Conservation (phyloP, 2,113 vertebrate genomes). For the Turnix velox region DNA sequence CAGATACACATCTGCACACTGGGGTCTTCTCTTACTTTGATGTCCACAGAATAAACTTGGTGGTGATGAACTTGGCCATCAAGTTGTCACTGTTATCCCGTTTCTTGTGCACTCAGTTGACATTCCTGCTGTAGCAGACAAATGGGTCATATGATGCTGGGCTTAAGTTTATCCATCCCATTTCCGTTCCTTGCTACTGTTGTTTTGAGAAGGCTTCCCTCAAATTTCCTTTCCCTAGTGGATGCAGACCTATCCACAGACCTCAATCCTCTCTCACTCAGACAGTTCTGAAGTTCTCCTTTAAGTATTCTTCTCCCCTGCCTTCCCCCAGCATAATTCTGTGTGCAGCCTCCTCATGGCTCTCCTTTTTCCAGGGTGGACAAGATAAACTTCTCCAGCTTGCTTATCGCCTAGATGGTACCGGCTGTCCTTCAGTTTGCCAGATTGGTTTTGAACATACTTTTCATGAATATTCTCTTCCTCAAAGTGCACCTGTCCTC, state of each 20-base stretch:
- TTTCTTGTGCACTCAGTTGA: neutral
- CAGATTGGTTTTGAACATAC: neutral
- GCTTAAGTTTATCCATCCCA: neutral
- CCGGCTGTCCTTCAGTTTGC: neutral
- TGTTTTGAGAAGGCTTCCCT: neutral
- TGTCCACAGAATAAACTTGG: neutral
- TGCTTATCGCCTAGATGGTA: neutral
- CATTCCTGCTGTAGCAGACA: neutral
- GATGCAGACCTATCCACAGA: neutral
- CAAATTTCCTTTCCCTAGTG: neutral
- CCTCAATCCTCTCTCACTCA: neutral
- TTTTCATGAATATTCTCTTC: neutral
- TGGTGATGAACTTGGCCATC: accelerated
- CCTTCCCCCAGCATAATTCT: neutral
- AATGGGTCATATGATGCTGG: neutral
- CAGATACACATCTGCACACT: neutral
- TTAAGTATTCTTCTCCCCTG: neutral
- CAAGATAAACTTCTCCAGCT: neutral
- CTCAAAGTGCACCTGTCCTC: neutral
- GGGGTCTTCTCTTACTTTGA: neutral
- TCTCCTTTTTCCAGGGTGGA: neutral
- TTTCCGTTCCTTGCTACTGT: neutral
- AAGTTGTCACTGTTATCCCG: neutral
- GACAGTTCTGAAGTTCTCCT: neutral
- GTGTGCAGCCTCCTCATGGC: neutral